Conservation (phyloP, 1,140 invertebrate species). For the Cydia fagiglandana region DNA sequence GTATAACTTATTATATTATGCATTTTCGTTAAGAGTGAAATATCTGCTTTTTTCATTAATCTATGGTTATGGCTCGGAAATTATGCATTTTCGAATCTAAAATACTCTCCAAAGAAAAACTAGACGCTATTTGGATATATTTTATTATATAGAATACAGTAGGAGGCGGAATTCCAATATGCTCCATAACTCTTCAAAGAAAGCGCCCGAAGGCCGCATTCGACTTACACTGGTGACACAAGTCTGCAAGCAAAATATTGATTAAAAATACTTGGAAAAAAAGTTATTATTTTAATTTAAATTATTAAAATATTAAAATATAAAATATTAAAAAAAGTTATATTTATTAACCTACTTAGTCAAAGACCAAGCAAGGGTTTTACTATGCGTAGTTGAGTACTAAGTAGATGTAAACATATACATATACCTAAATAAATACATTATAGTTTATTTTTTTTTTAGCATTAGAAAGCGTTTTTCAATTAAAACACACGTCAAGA, state of each 20-base stretch:
- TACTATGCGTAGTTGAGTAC: not conserved
- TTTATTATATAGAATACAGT: conserved; percentile 7
- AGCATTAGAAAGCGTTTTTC: no score
- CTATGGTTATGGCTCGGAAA: not conserved
- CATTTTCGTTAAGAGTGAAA: not conserved
- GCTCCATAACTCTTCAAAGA: conserved; percentile 8
- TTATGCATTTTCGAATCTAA: conserved; percentile 2
- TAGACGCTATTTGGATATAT: not conserved
- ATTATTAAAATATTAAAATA: no score
- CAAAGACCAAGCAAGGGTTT: not conserved
- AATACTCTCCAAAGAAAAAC: conserved; percentile 21
- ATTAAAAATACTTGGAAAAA: not conserved
- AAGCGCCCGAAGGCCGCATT: not conserved
- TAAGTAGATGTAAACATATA: not conserved
- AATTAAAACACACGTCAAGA: no score
- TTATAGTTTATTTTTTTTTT: no score
- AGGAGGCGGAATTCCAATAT: conserved; percentile 7
- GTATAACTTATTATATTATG: no score
- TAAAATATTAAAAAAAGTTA: no score
- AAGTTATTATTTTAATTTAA: no score
- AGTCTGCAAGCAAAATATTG: conserved; percentile 6
- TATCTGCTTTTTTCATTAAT: not conserved
- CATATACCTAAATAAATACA: not conserved
- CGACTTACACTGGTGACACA: conserved; percentile 1
- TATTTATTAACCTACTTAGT: not conserved